Evolutionary conservation across 2,888 invertebrate species (phyloP).

Genomic region (Eupithecia subfuscata): DNA sequence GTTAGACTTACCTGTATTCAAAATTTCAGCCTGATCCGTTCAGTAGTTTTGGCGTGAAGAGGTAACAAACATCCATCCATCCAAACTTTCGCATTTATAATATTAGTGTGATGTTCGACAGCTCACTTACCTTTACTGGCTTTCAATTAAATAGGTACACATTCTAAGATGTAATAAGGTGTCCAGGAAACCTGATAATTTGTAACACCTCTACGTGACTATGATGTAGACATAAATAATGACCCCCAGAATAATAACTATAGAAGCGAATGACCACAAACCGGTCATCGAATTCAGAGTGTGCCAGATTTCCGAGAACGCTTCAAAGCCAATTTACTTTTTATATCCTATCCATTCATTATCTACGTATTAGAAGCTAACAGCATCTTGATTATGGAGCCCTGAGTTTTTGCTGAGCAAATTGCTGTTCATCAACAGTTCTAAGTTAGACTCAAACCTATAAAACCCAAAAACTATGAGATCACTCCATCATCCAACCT

Average conservation of each 20-base stretch:
- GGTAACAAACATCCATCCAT: too few relatives aligned
- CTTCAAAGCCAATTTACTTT: slow-evolving; percentile 62
- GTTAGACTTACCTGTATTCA: too few relatives aligned
- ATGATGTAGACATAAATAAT: slow-evolving; percentile 1
- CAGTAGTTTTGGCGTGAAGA: too few relatives aligned
- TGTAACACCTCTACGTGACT: background rate
- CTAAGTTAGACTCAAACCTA: background rate
- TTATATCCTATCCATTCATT: slow-evolving; percentile 58
- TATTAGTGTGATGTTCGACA: too few relatives aligned
- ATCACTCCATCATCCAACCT: background rate
- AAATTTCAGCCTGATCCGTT: too few relatives aligned
- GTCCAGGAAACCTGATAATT: too few relatives aligned
- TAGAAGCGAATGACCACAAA: slow-evolving; percentile 49
- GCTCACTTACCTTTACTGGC: background rate
- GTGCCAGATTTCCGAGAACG: slow-evolving; percentile 58
- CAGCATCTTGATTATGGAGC: slow-evolving; percentile 39
- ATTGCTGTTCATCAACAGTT: slow-evolving; percentile 12
- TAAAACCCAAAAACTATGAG: slow-evolving; percentile 4
- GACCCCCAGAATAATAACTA: slow-evolving; percentile 7
- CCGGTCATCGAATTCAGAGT: slow-evolving; percentile 58
- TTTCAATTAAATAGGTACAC: background rate
- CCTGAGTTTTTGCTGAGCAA: slow-evolving; percentile 33
- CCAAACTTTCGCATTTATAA: too few relatives aligned
- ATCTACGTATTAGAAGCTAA: slow-evolving; percentile 48
- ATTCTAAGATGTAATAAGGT: background rate